These are phyloP conservation scores for Ecdyonurus torrentis DNA, from an alignment of 2,888 invertebrate species.

Conservation along the genomic window DNA sequence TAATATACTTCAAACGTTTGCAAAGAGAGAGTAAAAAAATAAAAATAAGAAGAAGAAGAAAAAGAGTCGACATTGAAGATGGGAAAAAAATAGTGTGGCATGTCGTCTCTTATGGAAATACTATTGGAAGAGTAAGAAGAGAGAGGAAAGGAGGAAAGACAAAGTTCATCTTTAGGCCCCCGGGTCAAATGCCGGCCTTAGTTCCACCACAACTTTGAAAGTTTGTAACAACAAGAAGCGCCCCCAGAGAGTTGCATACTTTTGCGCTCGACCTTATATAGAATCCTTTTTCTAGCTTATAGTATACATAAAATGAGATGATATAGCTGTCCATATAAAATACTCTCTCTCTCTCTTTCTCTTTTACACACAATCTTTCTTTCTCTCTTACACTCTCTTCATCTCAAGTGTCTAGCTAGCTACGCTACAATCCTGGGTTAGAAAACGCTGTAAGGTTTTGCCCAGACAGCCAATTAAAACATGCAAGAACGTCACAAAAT, in stretches of 20 bases:
- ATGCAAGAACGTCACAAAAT: neutral
- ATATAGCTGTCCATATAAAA: too few species aligned
- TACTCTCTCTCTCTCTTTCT: neutral
- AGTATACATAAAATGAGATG: too few species aligned
- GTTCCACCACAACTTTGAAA: neutral
- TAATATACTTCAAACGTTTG: neutral
- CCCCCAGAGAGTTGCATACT: neutral
- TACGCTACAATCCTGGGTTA: neutral
- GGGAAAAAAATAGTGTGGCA: too few species aligned
- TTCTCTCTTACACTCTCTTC: neutral
- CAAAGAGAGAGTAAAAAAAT: neutral
- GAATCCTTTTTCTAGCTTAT: neutral
- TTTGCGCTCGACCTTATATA: neutral
- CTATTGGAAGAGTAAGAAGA: neutral
- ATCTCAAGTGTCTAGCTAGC: neutral
- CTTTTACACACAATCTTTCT: neutral
- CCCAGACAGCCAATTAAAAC: neutral
- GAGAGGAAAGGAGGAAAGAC: neutral
- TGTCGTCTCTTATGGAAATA: neutral
- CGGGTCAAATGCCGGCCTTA: neutral
- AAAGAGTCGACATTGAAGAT: too few species aligned
- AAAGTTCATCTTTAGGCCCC: neutral
- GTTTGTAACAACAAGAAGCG: neutral
- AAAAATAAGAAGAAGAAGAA: too few species aligned
- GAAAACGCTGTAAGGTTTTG: neutral